Percentiles rank a stretch among this genome's conserved stretches.
These are phyloP conservation scores for Taphrorychus bicolor DNA, from an alignment of 2,888 invertebrate genomes.

Conservation along the genomic window DNA sequence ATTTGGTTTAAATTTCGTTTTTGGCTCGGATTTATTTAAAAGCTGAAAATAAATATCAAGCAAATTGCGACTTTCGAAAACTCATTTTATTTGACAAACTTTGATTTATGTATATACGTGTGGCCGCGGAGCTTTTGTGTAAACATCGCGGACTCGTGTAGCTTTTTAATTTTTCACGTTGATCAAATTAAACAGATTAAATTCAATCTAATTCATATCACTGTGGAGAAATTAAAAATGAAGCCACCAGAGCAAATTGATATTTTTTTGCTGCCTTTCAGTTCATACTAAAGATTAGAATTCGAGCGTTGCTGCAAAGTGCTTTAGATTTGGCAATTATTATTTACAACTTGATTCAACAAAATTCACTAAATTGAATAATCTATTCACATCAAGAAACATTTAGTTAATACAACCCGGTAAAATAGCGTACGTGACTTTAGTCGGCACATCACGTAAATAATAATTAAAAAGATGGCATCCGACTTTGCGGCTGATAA, in stretches of 20 bases:
- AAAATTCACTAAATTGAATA: no score
- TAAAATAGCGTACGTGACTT: no score
- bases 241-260: no score
- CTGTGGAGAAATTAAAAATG: not conserved
- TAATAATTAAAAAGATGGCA: no score
- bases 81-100: constrained; percentile 7
- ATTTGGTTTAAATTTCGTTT: constrained; percentile 1
- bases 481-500: no score
- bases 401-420: no score
- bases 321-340: not conserved
- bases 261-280: not conserved
- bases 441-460: no score
- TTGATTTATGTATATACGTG: not conserved
- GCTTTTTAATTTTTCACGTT: not conserved
- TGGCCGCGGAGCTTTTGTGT: no score
- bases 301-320: no score
- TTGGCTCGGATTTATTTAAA: not conserved
- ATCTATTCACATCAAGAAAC: no score
- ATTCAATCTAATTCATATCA: no score
- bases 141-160: not conserved
- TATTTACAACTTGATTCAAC: no score
- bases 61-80: not conserved
- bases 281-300: not conserved
- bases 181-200: not conserved
- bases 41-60: constrained; percentile 5